Conservation (phyloP, 2,888 invertebrate species). For the Argyresthia albistria region DNA sequence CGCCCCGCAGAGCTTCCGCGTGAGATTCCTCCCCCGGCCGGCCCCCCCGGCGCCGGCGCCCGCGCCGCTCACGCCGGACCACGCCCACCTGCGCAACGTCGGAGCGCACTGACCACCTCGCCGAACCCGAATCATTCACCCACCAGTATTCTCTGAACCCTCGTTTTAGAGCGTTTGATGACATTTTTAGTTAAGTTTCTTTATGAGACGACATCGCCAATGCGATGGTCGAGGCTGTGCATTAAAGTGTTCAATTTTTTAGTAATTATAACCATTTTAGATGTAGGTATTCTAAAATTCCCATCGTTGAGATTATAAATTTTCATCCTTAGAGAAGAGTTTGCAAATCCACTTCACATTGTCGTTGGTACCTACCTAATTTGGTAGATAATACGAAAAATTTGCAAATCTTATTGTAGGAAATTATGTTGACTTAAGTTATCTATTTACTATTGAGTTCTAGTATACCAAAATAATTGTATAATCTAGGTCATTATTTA, state of each 20-base stretch:
- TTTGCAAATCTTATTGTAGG: constrained; percentile 16
- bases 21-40: constrained; percentile 74
- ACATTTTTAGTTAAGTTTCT: constrained; percentile 55
- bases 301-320: constrained; percentile 63
- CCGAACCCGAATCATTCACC: constrained; percentile 26
- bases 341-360: too few species aligned
- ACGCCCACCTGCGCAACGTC: constrained; percentile 50
- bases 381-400: too few species aligned
- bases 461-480: constrained; percentile 65
- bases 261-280: constrained; percentile 37
- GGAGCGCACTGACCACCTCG: constrained; percentile 40
- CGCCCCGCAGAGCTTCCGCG: constrained; percentile 84
- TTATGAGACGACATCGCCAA: constrained; percentile 49
- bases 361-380: too few species aligned
- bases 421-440: constrained; percentile 12
- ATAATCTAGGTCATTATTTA: constrained; percentile 65
- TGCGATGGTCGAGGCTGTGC: constrained; percentile 66
- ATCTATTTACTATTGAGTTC: constrained; percentile 31
- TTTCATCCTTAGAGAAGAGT: constrained; percentile 19
- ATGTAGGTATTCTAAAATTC: constrained; percentile 41
- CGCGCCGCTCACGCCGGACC: constrained; percentile 54
- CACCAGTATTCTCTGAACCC: constrained; percentile 70
- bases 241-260: constrained; percentile 67
- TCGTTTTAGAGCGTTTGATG: constrained; percentile 69
- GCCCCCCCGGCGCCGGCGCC: constrained; percentile 25